These are phyloP conservation scores for Apteryx owenii DNA, from an alignment of 2,113 vertebrate species.

Conservation along the genomic window DNA sequence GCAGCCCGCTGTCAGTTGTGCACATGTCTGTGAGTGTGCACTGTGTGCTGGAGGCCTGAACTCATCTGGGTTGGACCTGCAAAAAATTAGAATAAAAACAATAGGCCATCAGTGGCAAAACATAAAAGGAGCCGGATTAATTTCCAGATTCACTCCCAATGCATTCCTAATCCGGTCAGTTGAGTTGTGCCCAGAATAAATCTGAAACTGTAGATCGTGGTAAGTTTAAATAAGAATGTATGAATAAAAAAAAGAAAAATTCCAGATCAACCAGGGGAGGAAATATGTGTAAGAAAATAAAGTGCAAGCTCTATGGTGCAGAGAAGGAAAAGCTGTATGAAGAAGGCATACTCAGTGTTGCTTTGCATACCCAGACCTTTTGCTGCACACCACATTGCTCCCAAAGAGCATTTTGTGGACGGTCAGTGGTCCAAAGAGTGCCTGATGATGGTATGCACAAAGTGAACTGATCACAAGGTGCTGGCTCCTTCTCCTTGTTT, in stretches of 20 bases:
- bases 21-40: neutral
- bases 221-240: neutral
- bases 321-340: neutral
- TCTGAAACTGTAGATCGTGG: neutral
- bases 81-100: neutral
- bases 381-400: neutral
- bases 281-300: neutral
- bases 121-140: neutral
- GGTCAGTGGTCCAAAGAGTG: neutral
- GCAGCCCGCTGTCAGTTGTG: neutral
- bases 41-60: neutral
- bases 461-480: neutral
- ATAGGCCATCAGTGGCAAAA: neutral
- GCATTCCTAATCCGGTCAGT: neutral
- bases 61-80: fast-evolving
- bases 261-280: neutral
- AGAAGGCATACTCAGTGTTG: neutral
- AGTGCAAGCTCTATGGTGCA: fast-evolving
- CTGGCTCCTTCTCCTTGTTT: neutral
- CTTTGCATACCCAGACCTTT: neutral
- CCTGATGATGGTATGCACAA: neutral
- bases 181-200: neutral
- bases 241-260: neutral
- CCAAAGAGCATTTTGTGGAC: neutral
- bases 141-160: neutral